Percentiles rank a stretch among this genome's conserved stretches.
phyloP scores from a whole-genome alignment of 2,113 vertebrate genomes.

The Gymnorhina tibicen region DNA sequence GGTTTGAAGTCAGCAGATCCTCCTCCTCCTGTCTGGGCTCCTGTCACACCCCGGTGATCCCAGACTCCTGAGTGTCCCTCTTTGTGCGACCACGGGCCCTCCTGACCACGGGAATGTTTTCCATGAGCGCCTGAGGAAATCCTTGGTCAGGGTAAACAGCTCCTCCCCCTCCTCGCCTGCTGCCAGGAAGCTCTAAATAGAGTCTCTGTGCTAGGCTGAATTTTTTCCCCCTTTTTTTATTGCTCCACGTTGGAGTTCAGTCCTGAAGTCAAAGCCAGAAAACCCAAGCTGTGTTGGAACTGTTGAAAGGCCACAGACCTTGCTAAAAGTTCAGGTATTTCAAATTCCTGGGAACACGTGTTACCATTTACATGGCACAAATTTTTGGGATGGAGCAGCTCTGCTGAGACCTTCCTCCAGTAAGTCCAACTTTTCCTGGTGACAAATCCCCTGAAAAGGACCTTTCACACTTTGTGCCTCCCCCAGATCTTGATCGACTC shows the following conservation, averaged over 20 bases:
- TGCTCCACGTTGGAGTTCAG: slow-evolving; percentile 47
- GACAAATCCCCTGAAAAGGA: neutral
- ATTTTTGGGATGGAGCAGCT: neutral
- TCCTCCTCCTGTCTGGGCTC: slow-evolving; percentile 10
- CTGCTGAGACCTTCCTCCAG: neutral
- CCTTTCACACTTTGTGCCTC: neutral
- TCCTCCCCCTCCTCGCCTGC: neutral
- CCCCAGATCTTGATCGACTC: neutral
- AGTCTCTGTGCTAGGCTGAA: slow-evolving; percentile 48
- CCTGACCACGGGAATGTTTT: slow-evolving; percentile 56
- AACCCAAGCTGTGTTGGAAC: slow-evolving; percentile 52
- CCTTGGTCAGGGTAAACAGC: slow-evolving; percentile 66
- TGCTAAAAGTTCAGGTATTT: slow-evolving; percentile 38
- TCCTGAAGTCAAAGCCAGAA: slow-evolving; percentile 40
- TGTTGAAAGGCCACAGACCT: slow-evolving; percentile 55
- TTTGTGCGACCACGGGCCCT: slow-evolving; percentile 29
- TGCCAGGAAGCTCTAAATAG: slow-evolving; percentile 73
- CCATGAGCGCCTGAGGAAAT: slow-evolving; percentile 58
- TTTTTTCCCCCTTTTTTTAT: neutral
- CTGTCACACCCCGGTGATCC: neutral
- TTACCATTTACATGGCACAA: neutral
- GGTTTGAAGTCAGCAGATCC: neutral
- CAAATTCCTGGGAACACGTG: neutral
- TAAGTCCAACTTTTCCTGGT: neutral
- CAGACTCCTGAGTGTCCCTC: slow-evolving; percentile 48